Evolutionary conservation across 2,888 invertebrate genomes (phyloP).

Genomic region (Brachyptera risi): DNA sequence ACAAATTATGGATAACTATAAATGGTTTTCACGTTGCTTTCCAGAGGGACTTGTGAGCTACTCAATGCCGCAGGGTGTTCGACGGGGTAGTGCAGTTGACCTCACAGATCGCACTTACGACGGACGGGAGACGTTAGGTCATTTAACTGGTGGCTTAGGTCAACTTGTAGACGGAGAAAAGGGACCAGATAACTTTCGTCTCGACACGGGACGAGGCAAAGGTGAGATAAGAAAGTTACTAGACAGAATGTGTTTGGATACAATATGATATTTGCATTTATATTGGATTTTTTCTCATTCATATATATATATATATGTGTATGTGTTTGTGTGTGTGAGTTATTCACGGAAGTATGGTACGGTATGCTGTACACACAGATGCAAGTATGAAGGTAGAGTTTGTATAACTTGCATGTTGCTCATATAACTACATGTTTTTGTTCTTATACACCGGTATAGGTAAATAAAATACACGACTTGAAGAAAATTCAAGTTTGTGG

Average conservation of each 20-base stretch:
- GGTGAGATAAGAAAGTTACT: slow-evolving; percentile 51
- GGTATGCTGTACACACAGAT: too few species aligned
- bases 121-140: slow-evolving; percentile 60
- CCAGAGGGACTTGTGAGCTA: slow-evolving; percentile 76
- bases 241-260: slow-evolving; percentile 10
- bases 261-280: slow-evolving; percentile 4
- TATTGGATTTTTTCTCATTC: slow-evolving; percentile 1
- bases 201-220: slow-evolving; percentile 63
- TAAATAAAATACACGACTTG: too few species aligned
- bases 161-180: slow-evolving; percentile 73
- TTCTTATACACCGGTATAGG: too few species aligned
- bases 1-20: too few species aligned
- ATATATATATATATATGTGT: too few species aligned
- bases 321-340: too few species aligned
- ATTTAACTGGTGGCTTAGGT: slow-evolving; percentile 67
- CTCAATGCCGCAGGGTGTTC: slow-evolving; percentile 69
- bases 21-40: too few species aligned
- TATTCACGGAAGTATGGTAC: too few species aligned
- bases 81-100: slow-evolving; percentile 67
- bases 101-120: slow-evolving; percentile 77
- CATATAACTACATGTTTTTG: too few species aligned
- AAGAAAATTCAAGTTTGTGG: too few species aligned
- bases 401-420: too few species aligned
- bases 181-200: slow-evolving; percentile 69
- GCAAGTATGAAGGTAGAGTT: too few species aligned